These are phyloP conservation scores for Hypercompe scribonia DNA, from an alignment of 2,888 invertebrate species.

Conservation along the genomic window DNA sequence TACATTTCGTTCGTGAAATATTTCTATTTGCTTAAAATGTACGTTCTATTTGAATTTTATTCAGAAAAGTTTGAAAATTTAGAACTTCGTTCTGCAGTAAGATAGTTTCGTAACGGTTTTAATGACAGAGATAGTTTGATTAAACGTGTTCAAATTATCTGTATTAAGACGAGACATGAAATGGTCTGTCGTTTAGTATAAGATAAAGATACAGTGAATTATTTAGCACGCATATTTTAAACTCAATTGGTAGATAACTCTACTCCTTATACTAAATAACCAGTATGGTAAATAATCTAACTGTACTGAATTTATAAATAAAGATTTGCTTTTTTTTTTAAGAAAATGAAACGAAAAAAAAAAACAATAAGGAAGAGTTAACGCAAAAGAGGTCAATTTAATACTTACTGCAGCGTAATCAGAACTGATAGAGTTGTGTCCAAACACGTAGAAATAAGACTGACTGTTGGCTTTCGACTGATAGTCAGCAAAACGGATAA, in stretches of 20 bases:
- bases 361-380: background rate
- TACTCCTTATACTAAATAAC: background rate
- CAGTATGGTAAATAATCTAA: background rate
- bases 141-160: background rate
- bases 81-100: background rate
- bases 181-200: background rate
- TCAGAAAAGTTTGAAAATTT: conserved; percentile 2
- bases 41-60: conserved; percentile 14
- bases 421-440: conserved; percentile 93
- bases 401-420: conserved; percentile 91
- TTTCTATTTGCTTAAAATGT: conserved; percentile 29
- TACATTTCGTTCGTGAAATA: conserved; percentile 29
- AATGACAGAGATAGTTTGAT: background rate
- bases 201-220: background rate
- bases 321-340: too few relatives aligned
- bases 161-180: background rate
- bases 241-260: background rate
- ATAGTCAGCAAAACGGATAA: conserved; percentile 91
- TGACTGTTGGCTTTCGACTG: conserved; percentile 91
- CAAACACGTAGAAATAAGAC: conserved; percentile 95
- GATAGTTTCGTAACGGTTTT: background rate
- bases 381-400: background rate
- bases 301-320: too few relatives aligned
- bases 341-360: background rate
- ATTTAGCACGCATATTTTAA: background rate